Evolutionary conservation across 2,888 invertebrate genomes (phyloP).

Genomic region (Disparrhopalites patrizii): DNA sequence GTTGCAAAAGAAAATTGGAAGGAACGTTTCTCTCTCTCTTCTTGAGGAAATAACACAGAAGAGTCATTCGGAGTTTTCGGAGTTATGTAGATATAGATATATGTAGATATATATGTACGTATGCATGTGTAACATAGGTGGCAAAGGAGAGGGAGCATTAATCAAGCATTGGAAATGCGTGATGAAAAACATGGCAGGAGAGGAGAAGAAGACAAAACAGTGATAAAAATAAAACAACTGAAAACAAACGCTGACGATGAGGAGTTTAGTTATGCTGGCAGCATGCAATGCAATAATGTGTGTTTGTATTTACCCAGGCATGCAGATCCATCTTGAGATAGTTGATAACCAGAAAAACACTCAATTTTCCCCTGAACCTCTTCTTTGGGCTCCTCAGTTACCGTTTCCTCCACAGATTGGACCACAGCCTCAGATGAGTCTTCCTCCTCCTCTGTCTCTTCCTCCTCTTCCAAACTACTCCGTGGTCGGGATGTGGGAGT

Average conservation of each 20-base stretch:
- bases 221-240: conserved; percentile 8
- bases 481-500: background rate
- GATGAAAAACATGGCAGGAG: background rate
- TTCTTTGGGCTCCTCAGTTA: conserved; percentile 9
- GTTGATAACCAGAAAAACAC: conserved; percentile 44
- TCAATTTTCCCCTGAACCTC: conserved; percentile 38
- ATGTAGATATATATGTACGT: background rate
- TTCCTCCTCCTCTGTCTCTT: conserved; percentile 15
- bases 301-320: conserved; percentile 40
- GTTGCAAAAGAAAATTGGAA: no score
- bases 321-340: conserved; percentile 42
- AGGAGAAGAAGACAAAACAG: background rate
- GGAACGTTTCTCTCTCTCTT: no score
- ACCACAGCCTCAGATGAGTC: background rate
- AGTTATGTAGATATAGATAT: no score
- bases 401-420: conserved; percentile 10
- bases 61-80: no score
- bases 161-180: background rate
- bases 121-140: background rate
- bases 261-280: background rate
- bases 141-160: background rate
- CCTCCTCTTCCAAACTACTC: conserved; percentile 19
- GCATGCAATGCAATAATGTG: background rate
- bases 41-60: no score
- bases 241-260: conserved; percentile 4